A percentile compares a stretch with the other conserved stretches of the same genome.
phyloP scores from a whole-genome alignment of 2,797 vertebrate genomes.

The Sphenodon punctatus region DNA sequence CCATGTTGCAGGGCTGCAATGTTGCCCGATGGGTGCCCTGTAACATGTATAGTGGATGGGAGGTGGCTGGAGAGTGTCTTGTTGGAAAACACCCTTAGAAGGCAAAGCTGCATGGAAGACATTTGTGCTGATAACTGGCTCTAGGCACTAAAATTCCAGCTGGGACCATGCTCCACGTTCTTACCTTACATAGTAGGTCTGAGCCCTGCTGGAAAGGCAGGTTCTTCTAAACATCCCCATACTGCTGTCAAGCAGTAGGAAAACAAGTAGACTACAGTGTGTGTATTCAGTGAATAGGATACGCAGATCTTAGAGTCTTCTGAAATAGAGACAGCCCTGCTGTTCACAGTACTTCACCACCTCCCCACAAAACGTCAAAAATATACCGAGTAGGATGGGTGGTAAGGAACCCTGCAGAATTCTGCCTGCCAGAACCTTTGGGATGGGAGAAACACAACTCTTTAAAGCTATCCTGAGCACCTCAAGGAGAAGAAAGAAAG shows the following conservation, averaged over 20 bases:
- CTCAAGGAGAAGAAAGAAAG: no score
- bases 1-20: no score
- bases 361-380: not conserved
- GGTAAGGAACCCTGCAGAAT: not conserved
- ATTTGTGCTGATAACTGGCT: no score
- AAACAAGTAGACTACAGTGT: not conserved
- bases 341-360: not conserved
- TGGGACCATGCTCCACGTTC: no score
- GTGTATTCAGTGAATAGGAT: not conserved
- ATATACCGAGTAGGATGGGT: not conserved
- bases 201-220: no score
- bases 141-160: no score
- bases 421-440: not conserved
- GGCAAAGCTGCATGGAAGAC: accelerated
- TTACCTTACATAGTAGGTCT: no score
- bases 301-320: not conserved
- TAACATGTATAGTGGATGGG: no score
- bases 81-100: no score
- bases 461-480: not conserved
- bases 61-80: no score
- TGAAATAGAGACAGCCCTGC: not conserved
- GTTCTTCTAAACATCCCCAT: not conserved
- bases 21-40: no score
- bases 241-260: not conserved
- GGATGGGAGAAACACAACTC: no score